These are phyloP conservation scores for Drosophila ogumai DNA, from an alignment of 1,140 invertebrate genomes.

Conservation along the genomic window DNA sequence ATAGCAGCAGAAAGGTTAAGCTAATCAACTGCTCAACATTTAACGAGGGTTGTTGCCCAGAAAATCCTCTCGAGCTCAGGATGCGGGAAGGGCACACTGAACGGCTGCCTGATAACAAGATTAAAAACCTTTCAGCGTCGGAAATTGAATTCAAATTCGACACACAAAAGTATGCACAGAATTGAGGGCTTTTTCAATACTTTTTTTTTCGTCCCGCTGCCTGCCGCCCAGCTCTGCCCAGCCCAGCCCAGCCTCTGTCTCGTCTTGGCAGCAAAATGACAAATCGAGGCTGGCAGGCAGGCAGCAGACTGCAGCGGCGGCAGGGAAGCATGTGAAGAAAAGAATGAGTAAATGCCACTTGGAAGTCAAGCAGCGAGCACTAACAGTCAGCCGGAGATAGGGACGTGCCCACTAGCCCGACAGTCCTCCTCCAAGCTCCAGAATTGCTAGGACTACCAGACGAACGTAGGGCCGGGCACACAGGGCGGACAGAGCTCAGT, in stretches of 20 bases:
- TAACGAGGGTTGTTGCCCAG: slow-evolving; percentile 66
- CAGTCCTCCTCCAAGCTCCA: neutral
- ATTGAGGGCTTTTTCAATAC: slow-evolving; percentile 53
- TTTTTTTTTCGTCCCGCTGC: slow-evolving; percentile 16
- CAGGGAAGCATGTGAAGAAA: slow-evolving; percentile 40
- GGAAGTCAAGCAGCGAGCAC: slow-evolving; percentile 74
- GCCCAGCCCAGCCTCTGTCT: slow-evolving; percentile 24
- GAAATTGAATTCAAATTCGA: slow-evolving; percentile 83
- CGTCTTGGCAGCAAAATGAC: slow-evolving; percentile 76
- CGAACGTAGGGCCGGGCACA: slow-evolving; percentile 21
- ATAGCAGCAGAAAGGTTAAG: slow-evolving; percentile 61
- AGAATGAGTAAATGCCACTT: slow-evolving; percentile 82
- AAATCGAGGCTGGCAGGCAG: slow-evolving; percentile 67
- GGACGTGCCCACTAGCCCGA: slow-evolving; percentile 54
- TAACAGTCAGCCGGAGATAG: slow-evolving; percentile 70
- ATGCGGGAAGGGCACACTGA: slow-evolving; percentile 23
- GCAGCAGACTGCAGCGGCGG: slow-evolving; percentile 57
- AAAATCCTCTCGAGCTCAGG: slow-evolving; percentile 34
- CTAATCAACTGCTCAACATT: slow-evolving; percentile 72
- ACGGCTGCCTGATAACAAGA: slow-evolving; percentile 72
- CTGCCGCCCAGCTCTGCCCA: neutral
- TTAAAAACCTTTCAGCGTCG: slow-evolving; percentile 82
- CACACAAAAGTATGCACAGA: slow-evolving; percentile 80
- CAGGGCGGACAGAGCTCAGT: slow-evolving; percentile 45
- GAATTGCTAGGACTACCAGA: neutral